Conservation (phyloP, 1,140 invertebrate species). For the Caenorhabditis elegans region WBcel235 BX284603.4:6193001-6193500, state of each 20-base stretch:
- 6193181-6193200: constrained; percentile 13
- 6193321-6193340: too few species aligned
- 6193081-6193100: not conserved
- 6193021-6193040: constrained; percentile 38
- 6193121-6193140: constrained; percentile 23
- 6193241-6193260: not conserved
- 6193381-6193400: not conserved
- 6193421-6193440: too few species aligned
- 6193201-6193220: not conserved
- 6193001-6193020: constrained; percentile 36
- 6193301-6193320: not conserved
- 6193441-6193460: too few species aligned
- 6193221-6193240: not conserved
- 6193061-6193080: not conserved
- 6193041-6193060: not conserved
- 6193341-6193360: not conserved
- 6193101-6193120: constrained; percentile 43
- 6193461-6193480: too few species aligned
- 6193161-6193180: constrained; percentile 35
- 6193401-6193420: not conserved
- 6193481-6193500: too few species aligned
- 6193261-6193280: not conserved
- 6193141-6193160: constrained; percentile 21
- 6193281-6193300: not conserved
- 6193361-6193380: not conserved